These are phyloP conservation scores for Poecilia latipinna DNA, from an alignment of 2,113 vertebrate genomes.

Conservation along the genomic window DNA sequence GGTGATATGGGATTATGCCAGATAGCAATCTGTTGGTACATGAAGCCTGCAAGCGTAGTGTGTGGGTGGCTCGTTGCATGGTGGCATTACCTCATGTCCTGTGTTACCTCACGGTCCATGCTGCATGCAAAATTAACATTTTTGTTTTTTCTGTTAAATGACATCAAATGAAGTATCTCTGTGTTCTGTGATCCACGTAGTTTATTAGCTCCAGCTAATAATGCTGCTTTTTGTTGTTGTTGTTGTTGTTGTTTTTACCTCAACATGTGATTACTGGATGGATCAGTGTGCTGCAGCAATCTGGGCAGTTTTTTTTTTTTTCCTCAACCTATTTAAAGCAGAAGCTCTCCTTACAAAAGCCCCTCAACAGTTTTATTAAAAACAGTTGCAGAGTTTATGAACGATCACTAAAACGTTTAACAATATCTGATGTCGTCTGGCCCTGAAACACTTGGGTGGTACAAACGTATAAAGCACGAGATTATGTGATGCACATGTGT, in stretches of 20 bases:
- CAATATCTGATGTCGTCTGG: background rate
- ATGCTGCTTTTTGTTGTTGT: background rate
- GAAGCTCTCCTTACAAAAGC: background rate
- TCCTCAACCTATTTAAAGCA: background rate
- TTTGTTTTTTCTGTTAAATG: constrained; percentile 10
- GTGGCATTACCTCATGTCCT: constrained; percentile 63
- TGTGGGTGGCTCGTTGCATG: constrained; percentile 75
- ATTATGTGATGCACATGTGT: too few relatives aligned
- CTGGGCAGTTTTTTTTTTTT: background rate
- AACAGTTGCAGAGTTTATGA: background rate
- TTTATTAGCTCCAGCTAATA: background rate
- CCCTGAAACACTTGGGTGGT: too few relatives aligned
- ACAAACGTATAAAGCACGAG: too few relatives aligned
- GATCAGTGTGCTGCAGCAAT: background rate
- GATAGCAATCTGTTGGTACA: constrained; percentile 78
- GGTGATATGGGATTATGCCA: constrained; percentile 68
- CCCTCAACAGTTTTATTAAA: too few relatives aligned
- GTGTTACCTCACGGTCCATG: constrained; percentile 35
- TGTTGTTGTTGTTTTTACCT: background rate
- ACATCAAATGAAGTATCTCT: constrained; percentile 7
- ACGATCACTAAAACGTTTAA: background rate
- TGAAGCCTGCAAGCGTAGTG: constrained; percentile 68
- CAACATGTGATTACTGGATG: background rate
- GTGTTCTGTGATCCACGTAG: background rate
- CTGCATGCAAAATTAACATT: constrained; percentile 15